Conservation (phyloP, 2,113 vertebrate genomes). For the Falco punctatus region DNA sequence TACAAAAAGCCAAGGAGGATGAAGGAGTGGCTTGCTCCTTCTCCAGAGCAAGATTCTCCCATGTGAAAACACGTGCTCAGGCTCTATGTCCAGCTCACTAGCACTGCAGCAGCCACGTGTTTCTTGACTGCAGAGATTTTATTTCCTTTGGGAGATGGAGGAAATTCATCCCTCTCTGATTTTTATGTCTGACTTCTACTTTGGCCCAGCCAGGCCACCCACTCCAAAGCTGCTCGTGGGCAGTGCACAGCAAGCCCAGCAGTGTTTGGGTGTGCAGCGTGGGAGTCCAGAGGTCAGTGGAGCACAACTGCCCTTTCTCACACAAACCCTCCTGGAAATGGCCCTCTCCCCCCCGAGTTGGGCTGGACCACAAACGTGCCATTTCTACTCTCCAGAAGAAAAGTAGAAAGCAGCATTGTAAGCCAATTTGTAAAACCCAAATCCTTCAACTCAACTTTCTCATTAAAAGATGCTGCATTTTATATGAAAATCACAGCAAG, state of each 20-base stretch:
- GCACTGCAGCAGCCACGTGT: neutral
- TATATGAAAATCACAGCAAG: neutral
- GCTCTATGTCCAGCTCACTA: neutral
- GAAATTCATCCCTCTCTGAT: neutral
- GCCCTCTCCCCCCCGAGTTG: neutral
- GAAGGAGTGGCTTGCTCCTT: neutral
- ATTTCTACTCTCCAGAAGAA: neutral
- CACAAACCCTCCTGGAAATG: neutral
- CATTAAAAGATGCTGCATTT: neutral
- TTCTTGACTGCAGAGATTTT: neutral
- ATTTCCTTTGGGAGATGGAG: neutral
- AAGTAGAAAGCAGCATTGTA: neutral
- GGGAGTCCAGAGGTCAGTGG: fast-evolving
- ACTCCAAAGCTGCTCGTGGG: neutral
- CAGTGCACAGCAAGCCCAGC: neutral
- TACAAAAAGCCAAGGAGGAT: neutral
- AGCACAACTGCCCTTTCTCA: neutral
- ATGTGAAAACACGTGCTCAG: neutral
- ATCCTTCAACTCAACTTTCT: neutral
- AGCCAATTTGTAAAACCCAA: neutral
- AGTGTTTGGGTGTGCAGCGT: fast-evolving
- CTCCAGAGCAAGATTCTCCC: neutral
- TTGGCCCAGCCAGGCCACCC: neutral
- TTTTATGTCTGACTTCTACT: neutral
- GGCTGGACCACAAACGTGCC: fast-evolving